phyloP scores from a whole-genome alignment of 2,888 invertebrate species.

The Gisinianus flammeolus region DNA sequence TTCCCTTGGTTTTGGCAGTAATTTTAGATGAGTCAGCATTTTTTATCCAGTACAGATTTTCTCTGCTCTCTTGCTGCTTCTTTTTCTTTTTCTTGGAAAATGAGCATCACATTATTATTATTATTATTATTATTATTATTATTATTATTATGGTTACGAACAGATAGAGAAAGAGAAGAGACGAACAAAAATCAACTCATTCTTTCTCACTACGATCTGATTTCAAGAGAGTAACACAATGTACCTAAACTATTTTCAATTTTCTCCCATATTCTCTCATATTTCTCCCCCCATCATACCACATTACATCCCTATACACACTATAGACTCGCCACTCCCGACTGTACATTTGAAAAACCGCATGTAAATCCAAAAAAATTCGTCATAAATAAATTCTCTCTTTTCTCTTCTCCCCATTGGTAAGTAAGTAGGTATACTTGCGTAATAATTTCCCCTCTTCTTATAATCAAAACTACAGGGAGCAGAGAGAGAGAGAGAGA shows the following conservation, averaged over 20 bases:
- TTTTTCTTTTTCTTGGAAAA: not conserved
- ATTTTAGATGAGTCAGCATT: slow-evolving; percentile 37
- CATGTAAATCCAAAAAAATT: too few species aligned
- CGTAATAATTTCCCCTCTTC: not conserved
- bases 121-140: not conserved
- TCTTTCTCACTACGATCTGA: not conserved
- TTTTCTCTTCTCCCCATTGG: not conserved
- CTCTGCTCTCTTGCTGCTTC: not conserved
- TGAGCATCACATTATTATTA: not conserved
- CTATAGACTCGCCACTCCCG: too few species aligned
- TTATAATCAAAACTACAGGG: not conserved
- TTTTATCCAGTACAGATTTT: slow-evolving; percentile 25
- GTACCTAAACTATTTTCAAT: not conserved
- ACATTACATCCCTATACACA: too few species aligned
- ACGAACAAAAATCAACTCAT: not conserved
- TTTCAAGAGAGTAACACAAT: not conserved
- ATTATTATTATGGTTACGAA: not conserved
- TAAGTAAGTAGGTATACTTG: not conserved
- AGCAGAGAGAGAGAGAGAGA: slow-evolving; percentile 9
- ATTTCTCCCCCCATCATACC: too few species aligned
- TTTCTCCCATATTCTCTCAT: not conserved
- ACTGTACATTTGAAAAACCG: too few species aligned
- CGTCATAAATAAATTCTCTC: not conserved
- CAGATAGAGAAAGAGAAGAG: not conserved
- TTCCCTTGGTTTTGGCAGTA: slow-evolving; percentile 18